Conservation (phyloP, 2,797 vertebrate genomes). For the Helarctos malayanus region DNA sequence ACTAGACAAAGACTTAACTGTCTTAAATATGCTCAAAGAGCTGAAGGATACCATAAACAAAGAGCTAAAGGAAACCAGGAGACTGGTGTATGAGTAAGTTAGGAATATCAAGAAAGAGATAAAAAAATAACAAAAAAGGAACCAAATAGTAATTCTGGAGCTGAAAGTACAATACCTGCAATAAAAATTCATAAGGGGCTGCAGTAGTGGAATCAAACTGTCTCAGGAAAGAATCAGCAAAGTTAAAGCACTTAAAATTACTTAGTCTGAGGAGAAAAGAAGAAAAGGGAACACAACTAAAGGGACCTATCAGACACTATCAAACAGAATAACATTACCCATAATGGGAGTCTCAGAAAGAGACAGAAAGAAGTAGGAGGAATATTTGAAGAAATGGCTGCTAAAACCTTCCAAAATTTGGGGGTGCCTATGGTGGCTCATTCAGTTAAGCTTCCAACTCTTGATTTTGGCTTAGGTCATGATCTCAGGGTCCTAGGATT, state of each 20-base stretch:
- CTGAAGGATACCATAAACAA: neutral
- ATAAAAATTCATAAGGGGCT: too few relatives aligned
- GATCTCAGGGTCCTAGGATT: neutral
- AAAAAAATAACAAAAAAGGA: neutral
- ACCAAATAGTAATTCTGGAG: neutral
- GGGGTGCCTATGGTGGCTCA: neutral
- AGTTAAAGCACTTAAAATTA: neutral
- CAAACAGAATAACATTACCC: neutral
- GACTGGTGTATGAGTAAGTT: neutral
- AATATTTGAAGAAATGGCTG: neutral
- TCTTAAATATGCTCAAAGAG: neutral
- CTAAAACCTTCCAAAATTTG: neutral
- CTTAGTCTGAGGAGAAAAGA: neutral
- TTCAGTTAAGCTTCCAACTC: neutral
- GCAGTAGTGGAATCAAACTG: neutral
- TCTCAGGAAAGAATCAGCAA: neutral
- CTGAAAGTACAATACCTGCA: neutral
- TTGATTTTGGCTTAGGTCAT: neutral
- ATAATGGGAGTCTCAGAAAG: neutral
- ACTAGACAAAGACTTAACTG: neutral
- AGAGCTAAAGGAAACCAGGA: neutral
- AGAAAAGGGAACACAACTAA: neutral
- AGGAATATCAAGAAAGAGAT: neutral
- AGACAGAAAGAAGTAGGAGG: neutral
- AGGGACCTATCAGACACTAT: neutral